A percentile compares a stretch with the other conserved stretches of the same genome.
Conservation (phyloP, 2,113 vertebrate species). For the Panthera leo region DNA sequence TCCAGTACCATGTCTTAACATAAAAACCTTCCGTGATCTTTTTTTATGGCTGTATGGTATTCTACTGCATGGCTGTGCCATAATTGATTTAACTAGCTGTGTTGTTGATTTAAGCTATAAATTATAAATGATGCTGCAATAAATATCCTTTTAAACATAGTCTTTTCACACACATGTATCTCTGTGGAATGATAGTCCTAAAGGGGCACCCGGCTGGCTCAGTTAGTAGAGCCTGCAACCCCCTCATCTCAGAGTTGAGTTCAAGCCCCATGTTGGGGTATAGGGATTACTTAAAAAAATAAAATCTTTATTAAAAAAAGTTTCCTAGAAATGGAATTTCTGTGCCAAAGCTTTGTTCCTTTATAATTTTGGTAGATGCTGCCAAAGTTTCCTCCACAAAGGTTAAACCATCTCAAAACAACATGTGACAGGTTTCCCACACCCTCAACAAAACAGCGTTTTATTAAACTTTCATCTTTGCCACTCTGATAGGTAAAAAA, state of each 20-base stretch:
- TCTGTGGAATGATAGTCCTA: background rate
- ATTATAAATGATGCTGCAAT: background rate
- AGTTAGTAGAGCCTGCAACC: too few relatives aligned
- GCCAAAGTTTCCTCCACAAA: conserved; percentile 1
- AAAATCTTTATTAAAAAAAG: too few relatives aligned
- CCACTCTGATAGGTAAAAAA: background rate
- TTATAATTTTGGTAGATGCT: background rate
- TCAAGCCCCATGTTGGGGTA: too few relatives aligned
- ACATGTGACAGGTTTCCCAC: background rate
- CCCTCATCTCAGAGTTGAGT: too few relatives aligned
- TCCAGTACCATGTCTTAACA: background rate
- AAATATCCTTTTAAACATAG: background rate
- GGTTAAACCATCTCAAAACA: background rate
- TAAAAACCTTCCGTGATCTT: background rate
- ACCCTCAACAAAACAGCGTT: background rate
- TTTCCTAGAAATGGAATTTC: conserved; percentile 31
- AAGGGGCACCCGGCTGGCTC: background rate
- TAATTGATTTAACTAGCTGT: background rate
- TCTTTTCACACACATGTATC: background rate
- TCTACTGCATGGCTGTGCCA: background rate
- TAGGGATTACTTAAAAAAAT: too few relatives aligned
- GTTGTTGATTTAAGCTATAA: background rate
- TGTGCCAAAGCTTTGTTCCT: conserved; percentile 17
- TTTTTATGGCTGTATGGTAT: background rate
- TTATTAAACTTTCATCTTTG: background rate